Conservation (phyloP, 2,113 vertebrate species). For the Phalacrocorax aristotelis region DNA sequence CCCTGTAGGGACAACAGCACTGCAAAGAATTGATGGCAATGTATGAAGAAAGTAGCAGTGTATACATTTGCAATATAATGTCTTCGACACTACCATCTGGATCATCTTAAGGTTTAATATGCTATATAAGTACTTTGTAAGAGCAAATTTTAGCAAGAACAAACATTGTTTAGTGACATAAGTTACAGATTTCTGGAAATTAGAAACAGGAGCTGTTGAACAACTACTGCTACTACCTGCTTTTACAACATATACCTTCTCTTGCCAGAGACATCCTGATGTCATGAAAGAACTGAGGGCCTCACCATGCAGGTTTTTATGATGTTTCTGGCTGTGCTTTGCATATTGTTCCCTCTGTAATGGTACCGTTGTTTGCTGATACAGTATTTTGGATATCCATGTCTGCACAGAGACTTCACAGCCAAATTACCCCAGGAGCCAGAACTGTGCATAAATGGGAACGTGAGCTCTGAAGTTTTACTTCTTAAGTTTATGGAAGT, state of each 20-base stretch:
- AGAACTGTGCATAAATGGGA: neutral
- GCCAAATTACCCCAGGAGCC: neutral
- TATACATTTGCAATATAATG: neutral
- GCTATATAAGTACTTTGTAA: neutral
- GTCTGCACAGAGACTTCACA: neutral
- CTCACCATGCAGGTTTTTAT: neutral
- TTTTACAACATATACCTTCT: neutral
- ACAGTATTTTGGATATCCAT: neutral
- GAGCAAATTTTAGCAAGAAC: neutral
- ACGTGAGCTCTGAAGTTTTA: neutral
- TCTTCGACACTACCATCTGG: neutral
- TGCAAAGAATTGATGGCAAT: neutral
- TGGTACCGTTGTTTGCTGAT: neutral
- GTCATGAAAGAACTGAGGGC: neutral
- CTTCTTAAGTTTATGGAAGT: neutral
- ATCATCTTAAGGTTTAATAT: neutral
- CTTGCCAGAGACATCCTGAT: neutral
- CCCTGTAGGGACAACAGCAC: neutral
- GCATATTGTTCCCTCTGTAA: neutral
- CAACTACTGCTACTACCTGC: neutral
- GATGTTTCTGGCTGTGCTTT: neutral
- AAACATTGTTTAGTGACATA: neutral
- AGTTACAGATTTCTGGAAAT: neutral
- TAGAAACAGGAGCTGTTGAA: neutral
- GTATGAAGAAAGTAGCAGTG: neutral